Base-by-base conservation (phyloP, 2,797 vertebrate species). In the Borostomias antarcticus region DNA sequence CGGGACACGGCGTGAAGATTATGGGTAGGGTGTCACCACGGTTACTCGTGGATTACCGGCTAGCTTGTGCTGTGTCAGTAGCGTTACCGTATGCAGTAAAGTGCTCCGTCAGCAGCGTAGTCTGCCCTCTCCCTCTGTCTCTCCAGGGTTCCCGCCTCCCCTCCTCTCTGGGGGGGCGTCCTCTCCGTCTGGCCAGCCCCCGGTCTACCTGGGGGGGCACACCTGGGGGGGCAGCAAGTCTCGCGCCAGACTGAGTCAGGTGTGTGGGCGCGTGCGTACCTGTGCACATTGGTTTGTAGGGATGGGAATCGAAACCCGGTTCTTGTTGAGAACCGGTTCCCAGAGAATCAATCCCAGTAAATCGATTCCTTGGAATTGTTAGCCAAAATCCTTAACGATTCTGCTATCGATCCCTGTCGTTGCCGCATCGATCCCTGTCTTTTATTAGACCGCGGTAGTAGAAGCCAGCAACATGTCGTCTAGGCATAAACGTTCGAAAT, bases 211-310 rank as follows among this genome's bases (percentile, higher is more conserved):
- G 45, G 84, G 82, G 86, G 85, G 86, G 1, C 68, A 84, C 3
- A 59, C 11, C 25, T 73, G 82, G 71, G 72, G 69, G 13, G 32
- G 64, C 3, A 77, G 48, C 77, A 91, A 84, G 80, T 72, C 84
- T 30, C 68, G 86, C n/a, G 70, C 72, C 11, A 86, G 89, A 67
- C 76, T 82, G 15, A 90, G 89, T 80, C 71, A 86, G 89, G 91
- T 93, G 45, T 8, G 59, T 51, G 17, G 33, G 45, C 81, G 76
- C 52, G 21, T 13, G 33, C 59, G 10, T 32, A n/a, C 30, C 30
- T 52, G 40, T 43, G 23, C 25, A 0, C 43, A 43, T 13, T n/a
- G 33, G 26, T 2, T 2, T 32, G 29, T 50, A 28, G 3, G 15
- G 54, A 25, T 56, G 51, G 9, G 2, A n/a, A n/a, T n/a, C n/a